A percentile compares a stretch with the other conserved stretches of the same genome.
These are phyloP conservation scores for Meteorus colon DNA, from an alignment of 2,888 invertebrate genomes.

Conservation along the genomic window DNA sequence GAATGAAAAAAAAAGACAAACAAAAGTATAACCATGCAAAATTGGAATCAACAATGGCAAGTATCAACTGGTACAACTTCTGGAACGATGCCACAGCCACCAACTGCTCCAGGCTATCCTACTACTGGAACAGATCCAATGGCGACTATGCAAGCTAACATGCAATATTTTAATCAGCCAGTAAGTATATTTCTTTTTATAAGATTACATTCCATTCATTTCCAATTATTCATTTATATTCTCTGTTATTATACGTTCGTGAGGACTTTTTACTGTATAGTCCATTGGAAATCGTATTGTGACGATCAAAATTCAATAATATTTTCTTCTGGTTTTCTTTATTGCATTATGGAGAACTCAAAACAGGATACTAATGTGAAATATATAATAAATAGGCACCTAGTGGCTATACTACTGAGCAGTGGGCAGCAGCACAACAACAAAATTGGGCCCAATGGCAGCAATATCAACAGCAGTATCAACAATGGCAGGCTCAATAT, in stretches of 20 bases:
- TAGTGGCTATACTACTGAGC: constrained; percentile 77
- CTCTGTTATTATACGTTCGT: not conserved
- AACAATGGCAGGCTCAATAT: constrained; percentile 85
- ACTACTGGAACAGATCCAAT: constrained; percentile 68
- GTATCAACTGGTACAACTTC: constrained; percentile 65
- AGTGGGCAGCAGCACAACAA: constrained; percentile 82
- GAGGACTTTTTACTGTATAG: not conserved
- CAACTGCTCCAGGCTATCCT: constrained; percentile 69
- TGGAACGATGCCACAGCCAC: constrained; percentile 62
- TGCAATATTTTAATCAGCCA: constrained; percentile 72
- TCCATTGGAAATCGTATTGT: not conserved
- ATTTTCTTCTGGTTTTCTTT: constrained; percentile 16
- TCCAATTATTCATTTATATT: not conserved
- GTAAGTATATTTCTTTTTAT: constrained; percentile 62
- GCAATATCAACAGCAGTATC: constrained; percentile 86
- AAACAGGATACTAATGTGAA: constrained; percentile 19
- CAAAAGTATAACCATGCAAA: constrained; percentile 65
- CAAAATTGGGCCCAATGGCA: constrained; percentile 85
- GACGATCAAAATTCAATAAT: not conserved
- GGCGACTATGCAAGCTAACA: constrained; percentile 71
- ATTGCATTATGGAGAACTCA: not conserved
- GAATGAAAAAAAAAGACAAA: too few species aligned
- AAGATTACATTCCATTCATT: not conserved
- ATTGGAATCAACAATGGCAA: constrained; percentile 71
- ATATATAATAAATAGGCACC: constrained; percentile 62